Evolutionary conservation across 37 sponge, comb jelly and placozoan species (phyloP), one percentile per base, ranked within the genome.

Genomic region (Crambe crambe): DNA sequence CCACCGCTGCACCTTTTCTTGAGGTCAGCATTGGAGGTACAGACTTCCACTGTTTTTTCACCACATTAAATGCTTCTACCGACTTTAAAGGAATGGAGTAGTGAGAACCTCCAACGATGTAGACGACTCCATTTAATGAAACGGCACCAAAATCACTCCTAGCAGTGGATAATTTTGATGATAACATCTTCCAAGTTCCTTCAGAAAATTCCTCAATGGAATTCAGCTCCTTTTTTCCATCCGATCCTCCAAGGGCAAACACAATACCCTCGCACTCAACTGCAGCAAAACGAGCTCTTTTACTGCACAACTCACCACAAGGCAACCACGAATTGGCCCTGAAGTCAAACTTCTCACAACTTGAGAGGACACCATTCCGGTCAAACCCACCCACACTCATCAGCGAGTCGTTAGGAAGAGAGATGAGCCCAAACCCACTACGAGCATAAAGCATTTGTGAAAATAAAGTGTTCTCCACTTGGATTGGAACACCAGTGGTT

Each of bases 181-280:
- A 64, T 2, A 64, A 10, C 47, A 21, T 27, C 61, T 71, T 26
- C 92, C 87, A 93, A 5, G 38, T 26, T 1, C 5, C 18, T 2
- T 73, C 39, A 18, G 63, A 36, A 32, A 56, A 70, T 22, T 37
- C 41, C 68, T 93, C 93, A 26, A 70, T 37, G 17, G 79, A 75
- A 6, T 30, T 21, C 8, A 93, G 93, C 29, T 84, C 83, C 1
- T 26, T 12, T 32, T 37, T 41, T 12, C 91, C 93, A 77, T 93
- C 77, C 5, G 83, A 86, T 2, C 93, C 93, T 17, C 92, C 93
- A 38, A 89, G 76, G 38, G 83, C 87, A 63, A 86, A 93, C 38
- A 90, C 38, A 39, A 30, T 30, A 23, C 56, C 79, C 20, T 72
- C 31, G 0, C 81, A 40, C 27, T 47, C 2, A 5, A 43, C 87